These are phyloP conservation scores for Linyphia triangularis DNA, from an alignment of 2,888 invertebrate species.

Conservation along the genomic window DNA sequence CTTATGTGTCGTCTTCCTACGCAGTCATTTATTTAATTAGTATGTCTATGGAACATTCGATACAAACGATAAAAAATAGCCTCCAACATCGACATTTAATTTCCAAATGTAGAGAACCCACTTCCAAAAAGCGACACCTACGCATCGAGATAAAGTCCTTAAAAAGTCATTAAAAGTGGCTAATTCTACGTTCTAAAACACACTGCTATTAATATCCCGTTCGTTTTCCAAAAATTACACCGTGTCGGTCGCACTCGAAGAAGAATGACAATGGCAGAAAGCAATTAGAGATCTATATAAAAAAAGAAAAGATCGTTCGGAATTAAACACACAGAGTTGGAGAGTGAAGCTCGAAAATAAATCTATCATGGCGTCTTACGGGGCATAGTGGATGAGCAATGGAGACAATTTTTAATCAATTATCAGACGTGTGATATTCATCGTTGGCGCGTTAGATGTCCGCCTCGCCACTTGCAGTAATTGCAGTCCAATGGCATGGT, in stretches of 20 bases:
- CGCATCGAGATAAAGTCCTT: constrained; percentile 33
- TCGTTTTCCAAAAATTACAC: constrained; percentile 43
- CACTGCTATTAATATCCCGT: constrained; percentile 38
- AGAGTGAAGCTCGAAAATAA: not conserved
- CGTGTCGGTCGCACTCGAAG: constrained; percentile 15
- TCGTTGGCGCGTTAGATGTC: constrained; percentile 13
- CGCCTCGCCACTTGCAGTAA: constrained; percentile 53
- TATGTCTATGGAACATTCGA: not conserved
- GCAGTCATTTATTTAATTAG: not conserved
- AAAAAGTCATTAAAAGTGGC: constrained; percentile 47
- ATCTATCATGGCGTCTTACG: constrained; percentile 39
- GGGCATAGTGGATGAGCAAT: constrained; percentile 24
- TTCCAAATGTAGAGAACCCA: constrained; percentile 25
- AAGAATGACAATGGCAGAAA: constrained; percentile 47
- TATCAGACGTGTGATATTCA: constrained; percentile 48
- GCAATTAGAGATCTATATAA: constrained; percentile 39
- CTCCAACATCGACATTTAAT: constrained; percentile 41
- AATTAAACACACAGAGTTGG: not conserved
- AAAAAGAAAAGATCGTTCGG: not conserved
- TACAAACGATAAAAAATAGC: not conserved
- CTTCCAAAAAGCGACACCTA: not conserved
- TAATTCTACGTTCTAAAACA: constrained; percentile 31
- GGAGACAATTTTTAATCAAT: constrained; percentile 64
- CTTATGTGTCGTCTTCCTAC: not conserved
- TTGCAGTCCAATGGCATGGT: constrained; percentile 46